A percentile compares a stretch with the other conserved stretches of the same genome.
These are phyloP conservation scores for Montipora foliosa DNA, from an alignment of 64 coral and sea anemone genomes.

Conservation along the genomic window DNA sequence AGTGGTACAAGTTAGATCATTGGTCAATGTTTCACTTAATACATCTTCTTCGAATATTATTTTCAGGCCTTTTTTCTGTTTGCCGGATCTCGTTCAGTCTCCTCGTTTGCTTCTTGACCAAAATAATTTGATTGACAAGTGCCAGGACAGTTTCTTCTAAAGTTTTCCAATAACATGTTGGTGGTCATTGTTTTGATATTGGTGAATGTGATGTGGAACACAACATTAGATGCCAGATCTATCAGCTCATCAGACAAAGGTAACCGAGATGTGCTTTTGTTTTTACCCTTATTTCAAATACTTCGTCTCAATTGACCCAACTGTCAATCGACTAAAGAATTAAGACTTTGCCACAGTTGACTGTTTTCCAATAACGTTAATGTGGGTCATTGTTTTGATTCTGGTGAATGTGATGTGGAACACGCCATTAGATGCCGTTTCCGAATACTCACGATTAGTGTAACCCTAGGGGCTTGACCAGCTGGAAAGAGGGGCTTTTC, in stretches of 20 bases:
- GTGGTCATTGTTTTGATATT: slow-evolving; percentile 17
- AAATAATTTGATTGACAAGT: background rate
- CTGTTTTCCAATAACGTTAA: background rate
- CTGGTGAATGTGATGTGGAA: slow-evolving; percentile 29
- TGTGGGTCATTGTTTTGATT: slow-evolving; percentile 37
- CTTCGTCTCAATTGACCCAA: too few species aligned
- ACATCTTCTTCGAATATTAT: background rate
- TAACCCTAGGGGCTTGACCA: too few species aligned
- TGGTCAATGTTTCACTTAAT: background rate
- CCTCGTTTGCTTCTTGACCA: too few species aligned
- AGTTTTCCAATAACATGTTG: background rate
- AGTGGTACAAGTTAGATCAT: slow-evolving; percentile 17
- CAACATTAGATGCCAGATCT: background rate
- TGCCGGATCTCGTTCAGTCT: background rate
- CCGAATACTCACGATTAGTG: too few species aligned
- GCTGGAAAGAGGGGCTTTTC: too few species aligned
- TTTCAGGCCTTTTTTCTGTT: background rate
- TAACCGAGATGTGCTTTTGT: background rate
- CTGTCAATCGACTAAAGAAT: too few species aligned
- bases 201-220: slow-evolving; percentile 20
- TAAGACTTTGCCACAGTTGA: too few species aligned
- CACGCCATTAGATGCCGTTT: background rate
- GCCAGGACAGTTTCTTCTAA: too few species aligned
- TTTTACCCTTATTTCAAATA: background rate
- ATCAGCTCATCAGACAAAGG: background rate